phyloP scores from a whole-genome alignment of 2,797 vertebrate species.

The Sebastes umbrosus region DNA sequence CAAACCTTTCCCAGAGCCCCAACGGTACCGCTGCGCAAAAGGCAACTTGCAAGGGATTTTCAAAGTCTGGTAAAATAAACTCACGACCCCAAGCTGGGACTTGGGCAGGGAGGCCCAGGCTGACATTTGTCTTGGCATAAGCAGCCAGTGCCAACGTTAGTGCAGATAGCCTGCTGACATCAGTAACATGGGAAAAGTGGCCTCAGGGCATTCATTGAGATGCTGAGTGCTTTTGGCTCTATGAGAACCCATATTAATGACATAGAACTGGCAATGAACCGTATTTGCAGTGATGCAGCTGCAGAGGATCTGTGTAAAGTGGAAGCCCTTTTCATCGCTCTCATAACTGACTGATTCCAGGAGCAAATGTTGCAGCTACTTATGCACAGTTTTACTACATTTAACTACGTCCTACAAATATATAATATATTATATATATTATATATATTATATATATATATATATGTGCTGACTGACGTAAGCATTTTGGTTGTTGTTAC shows the following conservation, averaged over 20 bases:
- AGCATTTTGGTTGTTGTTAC: too few species aligned
- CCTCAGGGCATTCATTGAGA: conserved; percentile 31
- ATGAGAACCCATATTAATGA: conserved; percentile 35
- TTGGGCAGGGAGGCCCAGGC: conserved; percentile 30
- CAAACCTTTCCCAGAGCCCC: conserved; percentile 78
- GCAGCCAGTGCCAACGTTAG: conserved; percentile 42
- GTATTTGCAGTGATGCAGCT: conserved; percentile 14
- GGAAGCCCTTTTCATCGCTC: neutral
- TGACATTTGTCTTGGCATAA: conserved; percentile 80
- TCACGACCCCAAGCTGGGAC: conserved; percentile 54
- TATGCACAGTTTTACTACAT: neutral
- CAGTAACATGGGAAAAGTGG: conserved; percentile 67
- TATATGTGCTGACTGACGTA: neutral
- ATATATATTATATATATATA: too few species aligned
- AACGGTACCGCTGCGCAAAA: conserved; percentile 14
- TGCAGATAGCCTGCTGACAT: conserved; percentile 59
- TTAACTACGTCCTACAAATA: neutral
- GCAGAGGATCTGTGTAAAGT: conserved; percentile 18
- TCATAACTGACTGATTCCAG: neutral
- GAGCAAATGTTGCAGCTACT: neutral
- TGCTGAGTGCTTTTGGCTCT: conserved; percentile 26
- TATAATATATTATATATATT: neutral
- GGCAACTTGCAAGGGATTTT: conserved; percentile 48
- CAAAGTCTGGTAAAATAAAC: conserved; percentile 58
- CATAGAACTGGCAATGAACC: neutral